These are phyloP conservation scores for Knipowitschia caucasica DNA, from an alignment of 2,797 vertebrate genomes.

Conservation along the genomic window DNA sequence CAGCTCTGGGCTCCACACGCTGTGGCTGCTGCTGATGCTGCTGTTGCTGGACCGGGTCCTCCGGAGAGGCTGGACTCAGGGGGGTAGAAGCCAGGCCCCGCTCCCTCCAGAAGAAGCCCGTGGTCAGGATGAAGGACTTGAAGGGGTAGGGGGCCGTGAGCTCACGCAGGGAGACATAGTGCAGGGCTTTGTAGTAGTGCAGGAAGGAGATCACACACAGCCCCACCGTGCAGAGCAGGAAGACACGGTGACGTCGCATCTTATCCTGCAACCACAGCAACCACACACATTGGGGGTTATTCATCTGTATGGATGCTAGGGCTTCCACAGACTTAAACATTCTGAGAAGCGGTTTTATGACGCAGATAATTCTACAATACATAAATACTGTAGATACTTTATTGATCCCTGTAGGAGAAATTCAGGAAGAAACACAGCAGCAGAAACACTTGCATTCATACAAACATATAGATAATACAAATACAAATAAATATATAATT, in stretches of 20 bases:
- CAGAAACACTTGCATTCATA: too few species aligned
- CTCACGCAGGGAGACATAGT: slow-evolving; percentile 94
- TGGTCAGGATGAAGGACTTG: slow-evolving; percentile 90
- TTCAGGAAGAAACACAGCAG: too few species aligned
- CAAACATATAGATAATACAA: too few species aligned
- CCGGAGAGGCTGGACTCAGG: slow-evolving; percentile 81
- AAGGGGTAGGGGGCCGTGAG: slow-evolving; percentile 94
- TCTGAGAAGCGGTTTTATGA: too few species aligned
- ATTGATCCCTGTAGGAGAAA: too few species aligned
- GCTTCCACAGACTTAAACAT: too few species aligned
- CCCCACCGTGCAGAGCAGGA: slow-evolving; percentile 98
- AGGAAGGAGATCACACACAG: slow-evolving; percentile 99
- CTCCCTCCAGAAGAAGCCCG: slow-evolving; percentile 89
- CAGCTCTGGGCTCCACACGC: slow-evolving; percentile 66
- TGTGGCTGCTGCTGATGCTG: slow-evolving; percentile 67
- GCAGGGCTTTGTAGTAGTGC: slow-evolving; percentile 98
- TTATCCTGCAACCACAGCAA: slow-evolving; percentile 81
- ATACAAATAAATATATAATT: too few species aligned
- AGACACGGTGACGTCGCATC: slow-evolving; percentile 98
- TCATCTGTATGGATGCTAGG: too few species aligned
- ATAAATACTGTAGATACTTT: too few species aligned
- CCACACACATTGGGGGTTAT: too few species aligned
- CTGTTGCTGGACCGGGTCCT: slow-evolving; percentile 73
- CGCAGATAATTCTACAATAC: too few species aligned
- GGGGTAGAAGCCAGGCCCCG: slow-evolving; percentile 75